phyloP scores from a whole-genome alignment of 2,797 vertebrate species.

The Pogonophryne albipinna region DNA sequence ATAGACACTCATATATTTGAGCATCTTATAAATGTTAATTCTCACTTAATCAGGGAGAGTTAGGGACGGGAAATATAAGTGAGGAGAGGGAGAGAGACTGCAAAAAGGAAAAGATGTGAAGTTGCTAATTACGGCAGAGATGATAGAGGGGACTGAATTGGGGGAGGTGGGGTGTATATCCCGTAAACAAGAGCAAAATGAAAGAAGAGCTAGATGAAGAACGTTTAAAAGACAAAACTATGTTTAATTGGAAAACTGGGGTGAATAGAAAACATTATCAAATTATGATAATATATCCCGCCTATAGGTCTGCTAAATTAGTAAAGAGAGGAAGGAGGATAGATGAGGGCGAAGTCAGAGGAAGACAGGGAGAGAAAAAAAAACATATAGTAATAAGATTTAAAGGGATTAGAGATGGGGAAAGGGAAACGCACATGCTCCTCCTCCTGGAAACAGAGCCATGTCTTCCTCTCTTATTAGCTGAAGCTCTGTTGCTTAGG shows the following conservation, averaged over 20 bases:
- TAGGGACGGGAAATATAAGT: conserved; percentile 14
- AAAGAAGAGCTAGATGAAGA: conserved; percentile 50
- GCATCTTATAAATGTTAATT: conserved; percentile 57
- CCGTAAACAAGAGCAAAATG: conserved; percentile 52
- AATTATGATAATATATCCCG: conserved; percentile 12
- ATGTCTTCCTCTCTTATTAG: conserved; percentile 73
- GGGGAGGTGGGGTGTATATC: conserved; percentile 18
- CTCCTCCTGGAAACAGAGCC: conserved; percentile 54
- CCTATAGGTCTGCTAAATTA: conserved; percentile 51
- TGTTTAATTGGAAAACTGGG: conserved; percentile 52
- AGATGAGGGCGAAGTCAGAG: conserved; percentile 21
- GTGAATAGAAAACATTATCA: conserved; percentile 53
- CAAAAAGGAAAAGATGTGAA: conserved; percentile 41
- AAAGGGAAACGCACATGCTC: conserved; percentile 27
- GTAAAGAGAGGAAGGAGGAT: conserved; percentile 31
- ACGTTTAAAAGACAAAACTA: conserved; percentile 54
- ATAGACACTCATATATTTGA: conserved; percentile 58
- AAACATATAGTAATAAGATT: conserved; percentile 43
- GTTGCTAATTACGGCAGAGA: conserved; percentile 52
- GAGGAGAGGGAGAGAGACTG: background rate
- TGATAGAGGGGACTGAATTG: conserved; percentile 25
- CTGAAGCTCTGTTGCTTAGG: conserved; percentile 65
- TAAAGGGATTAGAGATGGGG: conserved; percentile 47
- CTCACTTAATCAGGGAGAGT: conserved; percentile 47
- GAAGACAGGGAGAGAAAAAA: conserved; percentile 42